phyloP scores from a whole-genome alignment of 2,797 vertebrate species.

The Microhierax caerulescens region DNA sequence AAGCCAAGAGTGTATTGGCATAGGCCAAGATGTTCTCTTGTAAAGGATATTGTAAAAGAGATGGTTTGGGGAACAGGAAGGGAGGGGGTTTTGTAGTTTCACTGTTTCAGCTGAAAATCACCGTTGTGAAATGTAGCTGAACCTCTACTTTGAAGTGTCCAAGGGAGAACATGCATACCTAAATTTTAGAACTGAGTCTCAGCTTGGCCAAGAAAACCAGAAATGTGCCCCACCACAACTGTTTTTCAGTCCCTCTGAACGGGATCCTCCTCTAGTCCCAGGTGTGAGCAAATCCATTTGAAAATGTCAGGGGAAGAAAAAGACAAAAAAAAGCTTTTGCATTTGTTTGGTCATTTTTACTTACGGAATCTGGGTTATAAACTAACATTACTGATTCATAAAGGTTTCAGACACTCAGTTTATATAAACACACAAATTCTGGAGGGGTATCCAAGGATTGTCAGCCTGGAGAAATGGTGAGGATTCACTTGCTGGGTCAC shows the following conservation, averaged over 20 bases:
- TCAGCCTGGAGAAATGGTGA: neutral
- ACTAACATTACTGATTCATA: neutral
- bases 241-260: neutral
- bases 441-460: neutral
- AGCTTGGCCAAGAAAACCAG: neutral
- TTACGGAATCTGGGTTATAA: neutral
- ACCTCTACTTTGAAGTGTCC: neutral
- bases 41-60: neutral
- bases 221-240: neutral
- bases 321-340: accelerated
- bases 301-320: neutral
- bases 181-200: neutral
- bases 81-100: neutral
- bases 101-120: neutral
- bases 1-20: neutral
- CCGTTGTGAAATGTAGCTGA: neutral
- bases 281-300: neutral
- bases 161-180: neutral
- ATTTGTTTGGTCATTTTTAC: neutral
- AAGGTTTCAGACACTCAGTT: neutral
- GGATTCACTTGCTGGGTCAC: neutral
- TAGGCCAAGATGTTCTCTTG: neutral
- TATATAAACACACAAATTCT: neutral
- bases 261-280: neutral
- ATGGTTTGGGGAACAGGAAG: neutral